Conservation (phyloP, 2,888 invertebrate genomes). For the Agrypnus murinus region DNA sequence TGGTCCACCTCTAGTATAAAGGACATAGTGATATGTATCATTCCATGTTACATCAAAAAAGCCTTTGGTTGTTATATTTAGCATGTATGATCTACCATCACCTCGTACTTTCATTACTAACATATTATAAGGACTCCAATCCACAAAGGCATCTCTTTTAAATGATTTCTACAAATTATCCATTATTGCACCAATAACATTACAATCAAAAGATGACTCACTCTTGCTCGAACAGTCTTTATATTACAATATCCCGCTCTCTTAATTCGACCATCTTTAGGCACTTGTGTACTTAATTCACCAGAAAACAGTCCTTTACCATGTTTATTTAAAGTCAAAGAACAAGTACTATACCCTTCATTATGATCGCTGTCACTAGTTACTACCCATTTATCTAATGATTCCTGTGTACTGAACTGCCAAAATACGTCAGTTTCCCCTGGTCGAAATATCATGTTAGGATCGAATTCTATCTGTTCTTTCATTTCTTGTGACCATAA, state of each 20-base stretch:
- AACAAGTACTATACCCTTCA: conserved; percentile 84
- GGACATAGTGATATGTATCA: conserved; percentile 88
- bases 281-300: conserved; percentile 78
- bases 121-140: conserved; percentile 87
- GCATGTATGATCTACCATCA: conserved; percentile 92
- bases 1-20: conserved; percentile 97
- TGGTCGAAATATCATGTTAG: conserved; percentile 72
- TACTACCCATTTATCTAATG: conserved; percentile 81
- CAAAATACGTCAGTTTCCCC: conserved; percentile 85
- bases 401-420: conserved; percentile 78
- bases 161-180: conserved; percentile 83
- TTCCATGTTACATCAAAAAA: conserved; percentile 91
- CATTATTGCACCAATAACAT: neutral
- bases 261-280: conserved; percentile 87
- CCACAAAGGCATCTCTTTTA: conserved; percentile 78
- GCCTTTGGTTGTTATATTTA: conserved; percentile 86
- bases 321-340: conserved; percentile 78
- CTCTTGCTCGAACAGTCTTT: conserved; percentile 79
- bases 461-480: conserved; percentile 79
- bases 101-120: conserved; percentile 89
- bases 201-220: too few species aligned
- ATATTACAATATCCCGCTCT: conserved; percentile 89
- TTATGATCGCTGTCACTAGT: conserved; percentile 88
- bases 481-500: conserved; percentile 81
- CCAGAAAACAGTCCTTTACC: conserved; percentile 86